Conservation (phyloP, 1,140 invertebrate genomes). For the Pseudoatta argentina region DNA sequence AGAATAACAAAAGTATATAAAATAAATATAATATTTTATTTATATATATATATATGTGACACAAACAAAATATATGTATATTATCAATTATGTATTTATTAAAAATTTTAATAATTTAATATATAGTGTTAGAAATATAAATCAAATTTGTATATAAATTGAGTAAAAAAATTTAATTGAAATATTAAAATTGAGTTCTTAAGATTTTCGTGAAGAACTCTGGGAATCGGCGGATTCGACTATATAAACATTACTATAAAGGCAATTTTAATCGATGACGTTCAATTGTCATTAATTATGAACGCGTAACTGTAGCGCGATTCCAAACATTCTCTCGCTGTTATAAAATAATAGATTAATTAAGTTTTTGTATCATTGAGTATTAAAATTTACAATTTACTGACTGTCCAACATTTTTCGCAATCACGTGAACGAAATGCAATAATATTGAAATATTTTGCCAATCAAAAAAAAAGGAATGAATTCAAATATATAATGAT, state of each 20-base stretch:
- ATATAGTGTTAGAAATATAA: background rate
- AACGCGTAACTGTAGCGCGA: background rate
- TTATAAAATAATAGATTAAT: constrained; percentile 36
- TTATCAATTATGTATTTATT: background rate
- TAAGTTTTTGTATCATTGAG: constrained; percentile 46
- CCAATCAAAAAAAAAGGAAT: background rate
- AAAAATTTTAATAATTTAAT: constrained; percentile 10
- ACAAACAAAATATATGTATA: background rate
- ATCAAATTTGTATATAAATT: constrained; percentile 31
- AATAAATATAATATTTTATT: no score
- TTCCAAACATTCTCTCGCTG: constrained; percentile 28
- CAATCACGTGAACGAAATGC: constrained; percentile 15
- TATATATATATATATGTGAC: no score
- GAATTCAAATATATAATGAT: background rate
- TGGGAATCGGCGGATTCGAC: constrained; percentile 35
- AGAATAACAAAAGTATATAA: background rate
- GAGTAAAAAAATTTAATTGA: background rate
- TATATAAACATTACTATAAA: constrained; percentile 24
- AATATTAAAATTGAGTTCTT: background rate
- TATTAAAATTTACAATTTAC: constrained; percentile 19
- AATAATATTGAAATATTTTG: constrained; percentile 40
- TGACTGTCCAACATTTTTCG: background rate
- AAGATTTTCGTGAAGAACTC: background rate
- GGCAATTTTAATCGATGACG: constrained; percentile 15
- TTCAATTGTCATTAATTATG: constrained; percentile 54